Conservation (phyloP, 1,140 invertebrate species). For the Phortica variegata region DNA sequence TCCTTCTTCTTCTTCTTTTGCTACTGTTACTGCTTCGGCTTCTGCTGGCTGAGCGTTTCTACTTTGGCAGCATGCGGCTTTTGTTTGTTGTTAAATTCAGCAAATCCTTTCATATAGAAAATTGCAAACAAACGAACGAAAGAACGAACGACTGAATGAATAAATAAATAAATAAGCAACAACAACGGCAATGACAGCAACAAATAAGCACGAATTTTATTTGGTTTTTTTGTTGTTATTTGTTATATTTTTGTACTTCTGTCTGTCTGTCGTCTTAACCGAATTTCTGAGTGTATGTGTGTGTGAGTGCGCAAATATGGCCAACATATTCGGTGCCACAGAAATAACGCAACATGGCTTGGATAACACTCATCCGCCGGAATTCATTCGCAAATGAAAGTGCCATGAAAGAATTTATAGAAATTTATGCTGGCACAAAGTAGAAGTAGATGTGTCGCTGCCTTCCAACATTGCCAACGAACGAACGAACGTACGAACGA, state of each 20-base stretch:
- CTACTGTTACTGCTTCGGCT: conserved; percentile 19
- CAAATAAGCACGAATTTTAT: conserved; percentile 9
- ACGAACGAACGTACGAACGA: no score
- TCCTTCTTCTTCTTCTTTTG: not conserved
- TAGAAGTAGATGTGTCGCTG: no score
- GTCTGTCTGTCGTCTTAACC: conserved; percentile 6
- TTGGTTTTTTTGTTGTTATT: not conserved
- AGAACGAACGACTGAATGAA: conserved; percentile 28
- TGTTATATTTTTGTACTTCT: conserved; percentile 4
- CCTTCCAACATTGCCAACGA: no score
- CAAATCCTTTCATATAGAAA: conserved; percentile 50
- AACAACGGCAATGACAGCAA: conserved; percentile 15
- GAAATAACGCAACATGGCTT: no score
- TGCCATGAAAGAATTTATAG: conserved; percentile 53
- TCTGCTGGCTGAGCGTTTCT: no score
- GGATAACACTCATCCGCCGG: no score
- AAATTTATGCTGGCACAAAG: no score
- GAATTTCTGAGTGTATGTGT: conserved; percentile 18
- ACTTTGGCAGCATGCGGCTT: no score
- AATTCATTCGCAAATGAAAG: conserved; percentile 34
- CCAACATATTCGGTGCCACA: no score
- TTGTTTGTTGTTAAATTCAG: conserved; percentile 34
- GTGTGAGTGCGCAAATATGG: not conserved
- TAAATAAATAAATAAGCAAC: conserved; percentile 50
- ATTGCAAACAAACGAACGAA: conserved; percentile 44